Evolutionary conservation across 2,113 vertebrate genomes (phyloP).

Genomic region (Regulus satrapa): DNA sequence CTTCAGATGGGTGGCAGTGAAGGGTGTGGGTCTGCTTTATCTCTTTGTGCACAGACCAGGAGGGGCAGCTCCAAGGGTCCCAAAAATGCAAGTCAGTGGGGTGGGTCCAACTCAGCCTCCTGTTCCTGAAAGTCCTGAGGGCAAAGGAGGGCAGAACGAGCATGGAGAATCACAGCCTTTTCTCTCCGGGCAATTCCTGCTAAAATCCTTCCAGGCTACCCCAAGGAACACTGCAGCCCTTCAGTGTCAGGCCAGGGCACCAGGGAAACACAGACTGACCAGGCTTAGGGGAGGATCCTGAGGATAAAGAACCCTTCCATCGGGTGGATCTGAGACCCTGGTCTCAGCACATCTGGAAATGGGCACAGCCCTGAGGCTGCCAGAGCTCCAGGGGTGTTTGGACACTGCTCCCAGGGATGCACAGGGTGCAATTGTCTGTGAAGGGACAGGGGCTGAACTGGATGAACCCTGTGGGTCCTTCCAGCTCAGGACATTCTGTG

Average conservation of each 20-base stretch:
- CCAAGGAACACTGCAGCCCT: background rate
- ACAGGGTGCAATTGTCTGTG: background rate
- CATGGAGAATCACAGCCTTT: background rate
- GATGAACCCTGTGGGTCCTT: background rate
- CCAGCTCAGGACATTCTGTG: background rate
- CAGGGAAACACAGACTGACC: background rate
- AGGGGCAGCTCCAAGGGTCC: background rate
- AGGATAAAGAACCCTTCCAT: background rate
- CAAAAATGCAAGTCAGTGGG: background rate
- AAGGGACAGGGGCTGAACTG: background rate
- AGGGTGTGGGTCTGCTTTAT: background rate
- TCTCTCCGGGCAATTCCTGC: background rate
- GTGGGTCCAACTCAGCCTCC: background rate
- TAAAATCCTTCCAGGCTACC: background rate
- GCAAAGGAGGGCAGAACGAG: background rate
- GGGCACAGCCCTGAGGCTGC: accelerated
- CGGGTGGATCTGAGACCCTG: background rate
- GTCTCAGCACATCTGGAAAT: background rate
- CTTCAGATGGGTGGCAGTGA: background rate
- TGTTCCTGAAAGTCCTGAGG: background rate
- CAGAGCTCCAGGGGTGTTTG: background rate
- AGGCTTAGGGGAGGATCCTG: background rate
- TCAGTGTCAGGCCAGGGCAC: background rate
- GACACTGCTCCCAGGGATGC: background rate
- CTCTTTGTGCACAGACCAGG: background rate